Percentiles rank a stretch among this genome's conserved stretches.
phyloP scores from a whole-genome alignment of 2,888 invertebrate species.

The Lasioglossum leucozonium region DNA sequence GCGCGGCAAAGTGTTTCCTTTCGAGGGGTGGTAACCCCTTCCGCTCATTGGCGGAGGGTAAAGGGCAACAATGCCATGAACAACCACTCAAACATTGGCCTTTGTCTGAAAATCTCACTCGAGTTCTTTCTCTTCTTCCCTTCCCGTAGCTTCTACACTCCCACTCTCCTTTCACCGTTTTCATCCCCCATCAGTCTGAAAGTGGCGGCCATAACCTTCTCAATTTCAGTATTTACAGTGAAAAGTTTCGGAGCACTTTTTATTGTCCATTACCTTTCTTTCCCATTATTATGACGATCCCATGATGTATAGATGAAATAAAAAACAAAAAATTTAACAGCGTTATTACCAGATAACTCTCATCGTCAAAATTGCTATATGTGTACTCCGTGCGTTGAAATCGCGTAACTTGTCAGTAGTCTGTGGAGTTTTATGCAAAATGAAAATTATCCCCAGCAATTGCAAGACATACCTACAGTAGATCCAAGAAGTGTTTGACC shows the following conservation, averaged over 20 bases:
- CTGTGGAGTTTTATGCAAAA: background rate
- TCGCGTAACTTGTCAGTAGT: too few relatives aligned
- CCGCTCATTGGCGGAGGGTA: conserved; percentile 70
- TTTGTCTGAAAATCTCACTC: conserved; percentile 78
- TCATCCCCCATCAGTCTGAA: background rate
- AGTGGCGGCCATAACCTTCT: conserved; percentile 3
- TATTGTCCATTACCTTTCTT: background rate
- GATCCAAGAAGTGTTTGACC: too few relatives aligned
- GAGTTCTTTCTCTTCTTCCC: conserved; percentile 53
- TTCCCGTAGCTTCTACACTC: conserved; percentile 40
- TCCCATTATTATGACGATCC: background rate
- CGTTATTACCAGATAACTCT: background rate
- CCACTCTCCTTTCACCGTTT: conserved; percentile 45
- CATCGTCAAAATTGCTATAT: too few relatives aligned
- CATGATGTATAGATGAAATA: too few relatives aligned
- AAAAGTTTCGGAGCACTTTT: too few relatives aligned
- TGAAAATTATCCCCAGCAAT: background rate
- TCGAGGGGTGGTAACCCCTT: conserved; percentile 64
- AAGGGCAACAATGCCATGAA: conserved; percentile 81
- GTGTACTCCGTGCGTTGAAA: too few relatives aligned
- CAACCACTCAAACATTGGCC: conserved; percentile 76
- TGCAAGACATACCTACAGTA: background rate
- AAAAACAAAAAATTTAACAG: background rate
- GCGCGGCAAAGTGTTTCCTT: conserved; percentile 76
- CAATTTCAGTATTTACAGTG: conserved; percentile 18